Evolutionary conservation across 2,888 invertebrate genomes (phyloP), one percentile per base, ranked within the genome.

Genomic region (Punctoribates punctum): DNA sequence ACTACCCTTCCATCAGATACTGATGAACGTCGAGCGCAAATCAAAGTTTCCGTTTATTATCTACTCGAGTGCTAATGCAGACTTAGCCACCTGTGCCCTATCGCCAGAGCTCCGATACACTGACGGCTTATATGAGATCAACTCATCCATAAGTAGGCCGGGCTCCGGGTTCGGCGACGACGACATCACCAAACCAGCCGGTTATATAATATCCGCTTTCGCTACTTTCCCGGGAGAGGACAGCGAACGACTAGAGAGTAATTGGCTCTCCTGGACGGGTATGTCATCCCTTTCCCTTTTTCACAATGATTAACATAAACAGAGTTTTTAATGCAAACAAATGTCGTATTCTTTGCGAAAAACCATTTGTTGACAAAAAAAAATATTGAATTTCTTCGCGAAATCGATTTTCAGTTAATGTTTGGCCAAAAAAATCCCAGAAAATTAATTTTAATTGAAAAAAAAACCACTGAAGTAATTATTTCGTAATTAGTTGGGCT

Each of bases 181-280:
- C 91, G 76, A 60, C 23, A 17, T 27, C 29, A 17, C 87, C 91
- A 6, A 77, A 87, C 90, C 79, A 94, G 25, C 94, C 34, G 95
- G 94, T 73, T 95, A 92, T 83, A 93, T 95, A 83, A 91, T 95
- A 81, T 93, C 93, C 81, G 93, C 95, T 82, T 95, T 93, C 85
- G 79, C 79, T 48, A 80, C 79, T 11, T 80, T 80, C 48, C 79
- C 80, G 2, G 95, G 95, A 51, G 94, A 95, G 83, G 95, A 95
- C 84, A 90, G 93, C 74, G 93, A 94, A 82, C 90, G 92, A 79
- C 92, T 95, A 83, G 95, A 95, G 84, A 88, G 92, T 81, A 94
- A 95, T 85, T 95, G 95, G 95, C 87, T 95, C 23, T 94, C 94
- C 83, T 95, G 95, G 95, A 94, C 94, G 34, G 88, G 78, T 78